Base-by-base conservation (phyloP, 2,113 vertebrate genomes). In the Mesoclemmys tuberculata region DNA sequence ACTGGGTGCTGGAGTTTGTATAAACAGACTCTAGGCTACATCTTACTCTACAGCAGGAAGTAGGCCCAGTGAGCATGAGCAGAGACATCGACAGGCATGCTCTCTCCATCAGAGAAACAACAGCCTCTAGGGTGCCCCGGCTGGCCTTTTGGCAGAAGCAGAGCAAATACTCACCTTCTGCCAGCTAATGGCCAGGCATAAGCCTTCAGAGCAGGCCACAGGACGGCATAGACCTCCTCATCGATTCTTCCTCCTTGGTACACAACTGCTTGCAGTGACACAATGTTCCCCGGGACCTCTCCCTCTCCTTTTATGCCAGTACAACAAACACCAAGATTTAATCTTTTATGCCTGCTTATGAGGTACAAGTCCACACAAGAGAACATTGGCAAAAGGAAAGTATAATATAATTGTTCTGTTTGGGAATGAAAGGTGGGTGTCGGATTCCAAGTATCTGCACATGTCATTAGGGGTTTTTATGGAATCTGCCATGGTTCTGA, bases 71-170 rank as follows among this genome's bases (percentile, higher is more conserved):
- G 31, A 64, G 61, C 6, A 61, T 61, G 61, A 35, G 61, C 61
- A 64, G 31, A 55, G 93, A 89, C 1, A 10, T 71, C 93, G 80
- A 94, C 96, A 96, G 95, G 90, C 90, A 91, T 5, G 4, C 86
- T 90, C 95, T 92, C 86, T 88, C 86, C 91, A 52, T 11, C 0
- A 0, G 12, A 56, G 55, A 58, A 80, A 85, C 91, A 94, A 14
- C 83, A 4, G 0, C 0, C 78, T 2, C 0, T 29, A 48, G 78
- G 44, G 61, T 6, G 29, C 51, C 46, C 55, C n/a, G n/a, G n/a
- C n/a, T n/a, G n/a, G n/a, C n/a, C n/a, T n/a, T n/a, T n/a, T n/a
- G n/a, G n/a, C n/a, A n/a, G n/a, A n/a, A n/a, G n/a, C n/a, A n/a
- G n/a, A n/a, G n/a, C n/a, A n/a, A n/a, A n/a, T n/a, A n/a, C n/a